Evolutionary conservation across 2,888 invertebrate genomes (phyloP), one percentile per base, ranked within the genome.

Genomic region (Perizoma affinitatum): DNA sequence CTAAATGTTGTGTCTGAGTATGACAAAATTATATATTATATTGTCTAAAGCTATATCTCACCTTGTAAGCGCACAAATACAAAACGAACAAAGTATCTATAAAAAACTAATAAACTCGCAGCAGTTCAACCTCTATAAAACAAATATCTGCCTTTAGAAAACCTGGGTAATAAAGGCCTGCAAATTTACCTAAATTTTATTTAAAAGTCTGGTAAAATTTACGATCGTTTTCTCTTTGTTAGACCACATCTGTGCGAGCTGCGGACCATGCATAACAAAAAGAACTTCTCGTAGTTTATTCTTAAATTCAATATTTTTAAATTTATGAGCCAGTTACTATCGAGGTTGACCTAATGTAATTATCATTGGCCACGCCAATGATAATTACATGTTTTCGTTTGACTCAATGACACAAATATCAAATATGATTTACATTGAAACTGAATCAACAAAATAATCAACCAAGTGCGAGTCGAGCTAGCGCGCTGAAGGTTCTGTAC

Each of bases 81-180:
- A 36, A 51, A 55, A 48, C 43, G 8, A 56, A 60, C 50, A 10
- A 46, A 57, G 50, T 54, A 5, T 54, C 49, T 45, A 53, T 54
- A 58, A 58, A 62, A 62, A 54, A 42, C 45, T 36, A 42, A 54
- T 54, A 50, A 38, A n/a, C 22, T 34, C 38, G 36, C 49, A 50
- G 34, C 22, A n/a, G 46, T 41, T 46, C 34, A 34, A 49, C 50
- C 54, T 51, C 50, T 45, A 46, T 54, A 61, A 61, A 50, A 61
- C 49, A 56, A 57, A 57, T 55, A 55, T 44, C 47, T 52, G 43
- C 50, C 54, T 47, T 49, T 48, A 46, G 22, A 54, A 49, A 35
- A 54, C 56, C 57, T 57, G 46, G 45, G 57, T 54, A 57, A 61
- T 53, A 56, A 49, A 50, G 36, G 40, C 7, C 49, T 45, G 22